Conservation (phyloP, 2,113 vertebrate genomes). For the Camelus dromedarius region DNA sequence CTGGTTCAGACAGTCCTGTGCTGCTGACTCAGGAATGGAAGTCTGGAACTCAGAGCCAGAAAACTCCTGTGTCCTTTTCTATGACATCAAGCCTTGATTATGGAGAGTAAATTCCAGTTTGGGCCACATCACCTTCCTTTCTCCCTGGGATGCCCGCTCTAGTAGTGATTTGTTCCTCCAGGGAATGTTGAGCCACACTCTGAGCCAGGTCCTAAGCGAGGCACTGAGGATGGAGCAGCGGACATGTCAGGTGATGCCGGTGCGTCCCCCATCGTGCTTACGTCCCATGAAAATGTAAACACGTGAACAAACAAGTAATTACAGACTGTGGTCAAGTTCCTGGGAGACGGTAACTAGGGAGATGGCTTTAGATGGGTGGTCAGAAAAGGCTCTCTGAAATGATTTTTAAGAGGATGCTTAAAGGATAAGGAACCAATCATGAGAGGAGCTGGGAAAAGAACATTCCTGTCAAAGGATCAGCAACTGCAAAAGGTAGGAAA, state of each 20-base stretch:
- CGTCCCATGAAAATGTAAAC: neutral
- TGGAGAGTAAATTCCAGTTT: neutral
- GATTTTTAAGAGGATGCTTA: neutral
- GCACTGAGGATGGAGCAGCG: neutral
- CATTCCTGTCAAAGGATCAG: neutral
- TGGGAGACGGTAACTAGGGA: neutral
- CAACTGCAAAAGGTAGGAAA: neutral
- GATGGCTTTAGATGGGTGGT: neutral
- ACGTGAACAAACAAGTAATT: neutral
- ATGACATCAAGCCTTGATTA: neutral
- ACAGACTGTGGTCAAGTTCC: neutral
- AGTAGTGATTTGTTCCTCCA: neutral
- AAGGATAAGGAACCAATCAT: neutral
- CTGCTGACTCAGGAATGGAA: conserved; percentile 8
- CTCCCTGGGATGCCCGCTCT: neutral
- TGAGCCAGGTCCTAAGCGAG: neutral
- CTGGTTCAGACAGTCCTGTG: neutral
- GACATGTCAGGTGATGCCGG: neutral
- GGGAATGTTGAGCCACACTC: neutral
- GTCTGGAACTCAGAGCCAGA: neutral
- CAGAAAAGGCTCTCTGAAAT: conserved; percentile 1
- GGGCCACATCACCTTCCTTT: neutral
- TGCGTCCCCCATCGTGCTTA: neutral
- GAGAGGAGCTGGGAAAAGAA: neutral
- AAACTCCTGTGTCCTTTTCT: neutral